Evolutionary conservation across 2,888 invertebrate genomes (phyloP).

Genomic region (Yponomeuta plumbellus): DNA sequence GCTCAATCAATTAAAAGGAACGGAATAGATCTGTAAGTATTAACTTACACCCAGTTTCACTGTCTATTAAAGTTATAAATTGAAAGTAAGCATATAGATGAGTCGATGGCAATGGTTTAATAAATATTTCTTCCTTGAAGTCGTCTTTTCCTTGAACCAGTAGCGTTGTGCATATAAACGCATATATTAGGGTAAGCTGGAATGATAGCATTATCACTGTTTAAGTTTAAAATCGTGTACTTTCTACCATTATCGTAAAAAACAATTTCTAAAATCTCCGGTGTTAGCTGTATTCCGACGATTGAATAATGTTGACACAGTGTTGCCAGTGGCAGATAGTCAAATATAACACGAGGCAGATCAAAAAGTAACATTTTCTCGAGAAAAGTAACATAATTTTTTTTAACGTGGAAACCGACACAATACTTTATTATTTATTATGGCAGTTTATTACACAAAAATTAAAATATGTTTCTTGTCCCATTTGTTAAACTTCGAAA

Average conservation of each 20-base stretch:
- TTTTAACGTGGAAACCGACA: too few species aligned
- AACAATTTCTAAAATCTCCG: too few species aligned
- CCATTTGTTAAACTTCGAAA: too few species aligned
- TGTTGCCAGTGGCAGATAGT: too few species aligned
- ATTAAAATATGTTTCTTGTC: too few species aligned
- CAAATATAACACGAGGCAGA: too few species aligned
- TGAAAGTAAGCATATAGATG: constrained; percentile 94
- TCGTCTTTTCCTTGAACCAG: constrained; percentile 72
- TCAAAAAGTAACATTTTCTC: too few species aligned
- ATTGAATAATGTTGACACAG: too few species aligned
- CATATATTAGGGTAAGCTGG: background rate
- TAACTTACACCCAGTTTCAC: constrained; percentile 78
- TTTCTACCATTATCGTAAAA: background rate
- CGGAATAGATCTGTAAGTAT: background rate
- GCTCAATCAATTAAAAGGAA: background rate
- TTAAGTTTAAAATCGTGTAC: background rate
- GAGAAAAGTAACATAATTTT: too few species aligned
- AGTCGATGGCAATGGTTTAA: constrained; percentile 89
- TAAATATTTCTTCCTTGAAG: constrained; percentile 91
- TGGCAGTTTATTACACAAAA: too few species aligned
- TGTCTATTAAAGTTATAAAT: constrained; percentile 88
- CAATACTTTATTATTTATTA: too few species aligned
- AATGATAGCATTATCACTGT: background rate
- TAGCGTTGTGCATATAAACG: background rate
- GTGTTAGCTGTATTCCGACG: too few species aligned